Evolutionary conservation across 2,888 invertebrate genomes (phyloP).

Genomic region (Alsophila aescularia): DNA sequence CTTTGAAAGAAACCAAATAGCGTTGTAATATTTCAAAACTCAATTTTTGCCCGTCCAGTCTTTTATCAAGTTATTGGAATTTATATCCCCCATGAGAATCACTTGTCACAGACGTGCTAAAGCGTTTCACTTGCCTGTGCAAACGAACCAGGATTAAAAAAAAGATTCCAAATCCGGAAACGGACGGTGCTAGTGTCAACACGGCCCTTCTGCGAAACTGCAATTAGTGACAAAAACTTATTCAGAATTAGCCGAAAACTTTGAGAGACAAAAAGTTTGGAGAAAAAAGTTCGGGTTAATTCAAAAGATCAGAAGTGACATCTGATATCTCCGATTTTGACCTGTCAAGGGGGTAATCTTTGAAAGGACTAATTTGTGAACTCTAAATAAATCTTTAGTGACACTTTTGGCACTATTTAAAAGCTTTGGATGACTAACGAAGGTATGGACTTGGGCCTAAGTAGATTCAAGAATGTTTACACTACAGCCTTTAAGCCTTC

Average conservation of each 20-base stretch:
- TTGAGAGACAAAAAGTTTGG: slow-evolving; percentile 22
- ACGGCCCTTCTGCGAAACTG: slow-evolving; percentile 71
- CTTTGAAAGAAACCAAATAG: neutral
- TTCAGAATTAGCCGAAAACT: slow-evolving; percentile 41
- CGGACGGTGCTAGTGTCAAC: slow-evolving; percentile 62
- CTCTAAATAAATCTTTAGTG: neutral
- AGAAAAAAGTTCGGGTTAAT: slow-evolving; percentile 7
- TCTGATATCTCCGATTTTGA: slow-evolving; percentile 11
- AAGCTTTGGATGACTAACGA: too few species aligned
- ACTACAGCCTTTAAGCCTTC: too few species aligned
- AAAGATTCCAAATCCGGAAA: slow-evolving; percentile 63
- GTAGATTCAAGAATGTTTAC: too few species aligned
- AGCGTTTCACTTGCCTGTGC: slow-evolving; percentile 53
- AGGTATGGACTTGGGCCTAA: too few species aligned
- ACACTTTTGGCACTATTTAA: neutral
- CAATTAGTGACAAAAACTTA: slow-evolving; percentile 53
- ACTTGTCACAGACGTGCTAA: slow-evolving; percentile 55
- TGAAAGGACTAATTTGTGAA: neutral
- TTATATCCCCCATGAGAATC: slow-evolving; percentile 54
- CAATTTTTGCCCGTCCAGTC: slow-evolving; percentile 9
- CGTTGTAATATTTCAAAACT: slow-evolving; percentile 15
- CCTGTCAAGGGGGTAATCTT: slow-evolving; percentile 5
- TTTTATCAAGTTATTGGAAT: slow-evolving; percentile 38
- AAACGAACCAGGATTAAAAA: slow-evolving; percentile 58
- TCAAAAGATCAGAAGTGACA: slow-evolving; percentile 10